phyloP scores from a whole-genome alignment of 2,113 vertebrate genomes.

The Lepus europaeus region DNA sequence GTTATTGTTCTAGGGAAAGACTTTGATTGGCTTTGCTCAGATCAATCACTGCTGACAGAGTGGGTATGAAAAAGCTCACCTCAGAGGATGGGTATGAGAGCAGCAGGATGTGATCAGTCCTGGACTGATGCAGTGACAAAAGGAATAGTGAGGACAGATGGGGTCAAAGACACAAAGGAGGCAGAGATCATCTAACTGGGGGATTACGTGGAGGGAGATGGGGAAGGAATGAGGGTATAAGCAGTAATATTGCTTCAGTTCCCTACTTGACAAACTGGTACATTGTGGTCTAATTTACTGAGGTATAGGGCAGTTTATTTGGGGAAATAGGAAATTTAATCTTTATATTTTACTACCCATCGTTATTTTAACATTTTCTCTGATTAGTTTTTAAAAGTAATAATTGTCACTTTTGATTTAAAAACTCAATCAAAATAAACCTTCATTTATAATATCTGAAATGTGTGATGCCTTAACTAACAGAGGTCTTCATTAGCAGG shows the following conservation, averaged over 20 bases:
- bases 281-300: not conserved
- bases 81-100: not conserved
- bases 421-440: conserved; percentile 38
- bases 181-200: not conserved
- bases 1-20: not conserved
- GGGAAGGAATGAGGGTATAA: not conserved
- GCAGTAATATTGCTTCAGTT: not conserved
- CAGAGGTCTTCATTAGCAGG: not conserved
- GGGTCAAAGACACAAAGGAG: not conserved
- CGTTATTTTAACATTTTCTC: not conserved
- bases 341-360: not conserved
- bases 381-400: not conserved
- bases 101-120: not conserved
- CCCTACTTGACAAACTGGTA: not conserved
- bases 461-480: not conserved
- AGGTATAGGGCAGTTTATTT: not conserved
- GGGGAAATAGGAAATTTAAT: not conserved
- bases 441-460: not conserved
- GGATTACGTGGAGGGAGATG: not conserved
- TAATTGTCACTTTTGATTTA: not conserved
- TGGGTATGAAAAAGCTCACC: not conserved
- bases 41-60: not conserved
- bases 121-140: not conserved
- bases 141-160: not conserved
- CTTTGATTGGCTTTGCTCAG: not conserved